Conservation (phyloP, 2,113 vertebrate genomes). For the Bucco capensis region DNA sequence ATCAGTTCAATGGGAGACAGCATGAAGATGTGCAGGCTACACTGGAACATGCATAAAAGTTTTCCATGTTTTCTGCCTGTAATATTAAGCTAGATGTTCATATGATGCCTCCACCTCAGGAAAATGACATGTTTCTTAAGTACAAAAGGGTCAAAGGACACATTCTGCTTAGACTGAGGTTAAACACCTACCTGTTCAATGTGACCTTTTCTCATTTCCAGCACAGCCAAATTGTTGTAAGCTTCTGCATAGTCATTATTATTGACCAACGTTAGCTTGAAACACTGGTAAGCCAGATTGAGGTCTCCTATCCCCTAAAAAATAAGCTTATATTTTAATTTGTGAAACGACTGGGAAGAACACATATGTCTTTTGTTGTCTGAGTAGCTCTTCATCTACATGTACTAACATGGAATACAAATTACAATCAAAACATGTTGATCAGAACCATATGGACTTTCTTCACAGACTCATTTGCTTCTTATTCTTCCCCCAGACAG, state of each 20-base stretch:
- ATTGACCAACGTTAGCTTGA: conserved; percentile 87
- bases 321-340: neutral
- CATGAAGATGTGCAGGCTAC: neutral
- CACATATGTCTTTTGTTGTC: neutral
- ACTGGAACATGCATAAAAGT: neutral
- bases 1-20: neutral
- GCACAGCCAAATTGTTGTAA: conserved; percentile 93
- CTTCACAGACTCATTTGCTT: neutral
- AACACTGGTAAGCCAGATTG: conserved; percentile 90
- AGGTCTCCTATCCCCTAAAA: conserved; percentile 89
- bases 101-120: neutral
- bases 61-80: neutral
- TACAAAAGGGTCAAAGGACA: neutral
- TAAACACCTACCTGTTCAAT: conserved; percentile 84
- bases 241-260: conserved; percentile 91
- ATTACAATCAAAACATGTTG: neutral
- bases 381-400: neutral
- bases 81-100: neutral
- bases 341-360: neutral
- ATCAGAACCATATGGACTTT: neutral
- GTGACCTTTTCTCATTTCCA: conserved; percentile 89
- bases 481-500: neutral
- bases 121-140: neutral
- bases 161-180: neutral
- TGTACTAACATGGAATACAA: neutral